phyloP scores from a whole-genome alignment of 1,140 invertebrate genomes.

The Chymomyza costata region DNA sequence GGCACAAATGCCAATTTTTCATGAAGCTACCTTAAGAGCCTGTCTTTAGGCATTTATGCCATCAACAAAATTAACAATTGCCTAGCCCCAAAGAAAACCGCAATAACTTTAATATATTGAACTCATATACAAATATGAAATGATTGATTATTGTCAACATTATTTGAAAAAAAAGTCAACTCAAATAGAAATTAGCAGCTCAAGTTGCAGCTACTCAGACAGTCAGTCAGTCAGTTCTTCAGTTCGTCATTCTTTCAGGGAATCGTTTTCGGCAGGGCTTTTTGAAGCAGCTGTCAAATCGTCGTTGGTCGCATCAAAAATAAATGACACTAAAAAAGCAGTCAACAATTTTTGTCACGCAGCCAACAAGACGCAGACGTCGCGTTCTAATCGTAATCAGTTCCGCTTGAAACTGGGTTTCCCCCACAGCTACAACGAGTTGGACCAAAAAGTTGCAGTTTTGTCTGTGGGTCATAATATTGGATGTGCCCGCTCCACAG shows the following conservation, averaged over 20 bases:
- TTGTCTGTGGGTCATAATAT: too few species aligned
- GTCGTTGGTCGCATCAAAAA: conserved; percentile 37
- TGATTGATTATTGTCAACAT: conserved; percentile 52
- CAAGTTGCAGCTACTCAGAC: conserved; percentile 21
- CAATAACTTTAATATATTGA: conserved; percentile 6
- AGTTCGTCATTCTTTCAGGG: too few species aligned
- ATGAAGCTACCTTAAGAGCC: too few species aligned
- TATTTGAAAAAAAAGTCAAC: conserved; percentile 17
- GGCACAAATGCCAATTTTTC: too few species aligned
- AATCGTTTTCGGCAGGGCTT: conserved; percentile 33
- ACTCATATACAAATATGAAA: conserved; percentile 18
- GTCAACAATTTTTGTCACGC: conserved; percentile 57
- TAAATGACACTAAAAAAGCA: conserved; percentile 52
- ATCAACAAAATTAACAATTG: too few species aligned
- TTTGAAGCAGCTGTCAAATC: conserved; percentile 51
- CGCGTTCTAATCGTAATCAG: conserved; percentile 60
- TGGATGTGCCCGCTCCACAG: too few species aligned
- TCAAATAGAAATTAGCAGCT: conserved; percentile 48
- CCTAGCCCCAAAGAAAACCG: too few species aligned
- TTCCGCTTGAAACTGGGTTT: conserved; percentile 66
- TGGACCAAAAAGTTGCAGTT: conserved; percentile 33
- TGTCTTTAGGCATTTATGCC: too few species aligned
- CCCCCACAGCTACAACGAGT: conserved; percentile 4
- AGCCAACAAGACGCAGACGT: conserved; percentile 36
- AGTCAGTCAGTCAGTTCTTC: conserved; percentile 11